Base-by-base conservation (phyloP, 2,888 invertebrate genomes). In the Xestia sexstrigata region DNA sequence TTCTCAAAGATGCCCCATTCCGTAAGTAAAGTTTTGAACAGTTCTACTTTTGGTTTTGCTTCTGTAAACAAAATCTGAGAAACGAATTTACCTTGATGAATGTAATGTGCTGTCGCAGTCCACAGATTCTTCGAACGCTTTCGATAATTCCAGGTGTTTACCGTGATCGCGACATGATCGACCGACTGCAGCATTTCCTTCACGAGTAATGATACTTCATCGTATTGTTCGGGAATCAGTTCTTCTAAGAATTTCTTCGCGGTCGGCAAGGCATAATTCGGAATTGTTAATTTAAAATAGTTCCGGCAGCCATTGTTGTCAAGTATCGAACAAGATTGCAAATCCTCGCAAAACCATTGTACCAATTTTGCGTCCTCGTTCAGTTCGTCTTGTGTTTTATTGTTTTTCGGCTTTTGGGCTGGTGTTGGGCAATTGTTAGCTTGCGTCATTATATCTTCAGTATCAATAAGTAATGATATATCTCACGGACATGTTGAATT, bases 331-430 rank as follows among this genome's bases (percentile, higher is more conserved):
- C 2, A 52, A 9, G 73, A 52, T 26, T 30, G 63, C 52, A 73
- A 63, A 52, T 76, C 75, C n/a, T 35, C 15, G 35, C 75, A 76
- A 15, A 76, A 23, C 75, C 73, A 73, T 73, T 63, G 52, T 4
- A 75, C 63, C 9, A 72, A 52, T 15, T 8, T 72, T n/a, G 17
- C 63, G 20, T 75, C 45, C 30, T 72, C 20, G 23, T 71, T 23
- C 8, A 7, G 23, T 13, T 62, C 47, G 8, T 62, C 15, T 52
- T 52, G 42, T 1, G 30, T 20, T 45, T 11, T 23, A 13, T 1
- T 30, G 0, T 42, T n/a, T 7, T 52, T 52, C 45, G n/a, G 15
- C 30, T 2, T 72, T 49, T 75, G 72, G 8, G 63, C 63, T 15
- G n/a, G 73, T 35, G 42, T 45, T 35, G 75, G 52, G 42, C 73